Evolutionary conservation across 1,140 invertebrate species (phyloP), one percentile per base, ranked within the genome.

Genomic region (Bombus turneri): DNA sequence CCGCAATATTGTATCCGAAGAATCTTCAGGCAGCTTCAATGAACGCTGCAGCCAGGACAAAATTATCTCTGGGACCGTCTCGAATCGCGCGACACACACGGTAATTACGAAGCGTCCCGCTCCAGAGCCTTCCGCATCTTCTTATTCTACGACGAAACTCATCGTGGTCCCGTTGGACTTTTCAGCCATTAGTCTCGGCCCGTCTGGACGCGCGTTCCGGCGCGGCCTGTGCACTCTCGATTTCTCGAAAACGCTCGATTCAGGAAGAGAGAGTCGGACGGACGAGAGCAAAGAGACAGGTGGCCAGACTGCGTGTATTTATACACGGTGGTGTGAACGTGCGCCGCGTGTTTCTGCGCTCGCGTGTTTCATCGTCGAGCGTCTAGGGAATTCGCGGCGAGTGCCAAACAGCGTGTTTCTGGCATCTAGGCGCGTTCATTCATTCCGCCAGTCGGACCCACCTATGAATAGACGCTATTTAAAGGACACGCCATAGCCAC

Each of bases 401-500:
- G 89, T 91, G 91, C 90, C 89, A 91, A 91, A 81, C 86, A 69
- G 89, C 85, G 82, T 81, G 87, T 86, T 85, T 81, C 85, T 82
- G 66, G 57, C 90, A 87, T 90, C 86, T 90, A 88, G 86, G 86
- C 90, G 81, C 85, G 78, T 92, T 92, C 91, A 92, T 92, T 92
- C 91, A 92, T 92, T 92, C 90, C 89, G 87, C 82, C 88, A 88
- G 80, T 72, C 87, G 85, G 90, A 88, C 81, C 87, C 77, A 81
- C 75, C 93, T 93, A 93, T 93, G 93, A 94, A 93, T 94, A 93
- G 93, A 91, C 89, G 93, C 92, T 94, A 93, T 94, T 94, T 93
- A 93, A 92, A 92, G 92, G 91, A 93, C 90, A 88, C 85, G 39
- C 74, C 68, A 77, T 64, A 62, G 57, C 68, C 53, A 12, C 28